Evolutionary conservation across 1,140 invertebrate species (phyloP).

Genomic region (Plectus sambesii): DNA sequence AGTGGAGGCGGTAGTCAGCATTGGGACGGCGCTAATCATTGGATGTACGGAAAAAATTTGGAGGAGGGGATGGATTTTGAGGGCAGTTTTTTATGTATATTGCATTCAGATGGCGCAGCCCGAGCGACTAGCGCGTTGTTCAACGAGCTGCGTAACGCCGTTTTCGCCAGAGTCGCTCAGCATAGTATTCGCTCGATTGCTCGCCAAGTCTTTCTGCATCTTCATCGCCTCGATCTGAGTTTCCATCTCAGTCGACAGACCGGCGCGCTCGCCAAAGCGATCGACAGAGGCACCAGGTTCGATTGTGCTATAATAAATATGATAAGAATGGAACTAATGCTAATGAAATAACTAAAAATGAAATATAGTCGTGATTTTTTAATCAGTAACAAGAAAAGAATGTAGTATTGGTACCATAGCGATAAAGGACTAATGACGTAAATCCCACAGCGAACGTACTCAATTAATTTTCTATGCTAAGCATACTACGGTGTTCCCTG

Average conservation of each 20-base stretch:
- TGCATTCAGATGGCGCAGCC: constrained; percentile 72
- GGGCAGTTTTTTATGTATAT: constrained; percentile 6
- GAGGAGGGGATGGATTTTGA: constrained; percentile 3
- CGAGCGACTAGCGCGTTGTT: constrained; percentile 74
- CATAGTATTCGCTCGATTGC: constrained; percentile 87
- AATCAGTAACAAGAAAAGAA: too few species aligned
- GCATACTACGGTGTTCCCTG: too few species aligned
- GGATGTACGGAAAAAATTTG: constrained; percentile 65
- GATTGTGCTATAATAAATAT: not conserved
- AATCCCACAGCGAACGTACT: too few species aligned
- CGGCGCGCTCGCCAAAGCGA: constrained; percentile 65
- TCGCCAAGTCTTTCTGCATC: constrained; percentile 87
- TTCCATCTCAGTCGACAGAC: constrained; percentile 92
- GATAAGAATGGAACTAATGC: constrained; percentile 8
- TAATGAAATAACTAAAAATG: too few species aligned
- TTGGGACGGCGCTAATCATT: constrained; percentile 65
- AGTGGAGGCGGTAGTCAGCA: constrained; percentile 42
- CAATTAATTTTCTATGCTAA: too few species aligned
- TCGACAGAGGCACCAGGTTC: constrained; percentile 46
- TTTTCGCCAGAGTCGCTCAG: constrained; percentile 96
- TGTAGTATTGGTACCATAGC: too few species aligned
- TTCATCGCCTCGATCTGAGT: constrained; percentile 82
- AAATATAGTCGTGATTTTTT: too few species aligned
- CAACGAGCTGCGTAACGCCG: constrained; percentile 90
- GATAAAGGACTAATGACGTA: too few species aligned